phyloP scores from a whole-genome alignment of 2,888 invertebrate genomes.

The Drepana falcataria region DNA sequence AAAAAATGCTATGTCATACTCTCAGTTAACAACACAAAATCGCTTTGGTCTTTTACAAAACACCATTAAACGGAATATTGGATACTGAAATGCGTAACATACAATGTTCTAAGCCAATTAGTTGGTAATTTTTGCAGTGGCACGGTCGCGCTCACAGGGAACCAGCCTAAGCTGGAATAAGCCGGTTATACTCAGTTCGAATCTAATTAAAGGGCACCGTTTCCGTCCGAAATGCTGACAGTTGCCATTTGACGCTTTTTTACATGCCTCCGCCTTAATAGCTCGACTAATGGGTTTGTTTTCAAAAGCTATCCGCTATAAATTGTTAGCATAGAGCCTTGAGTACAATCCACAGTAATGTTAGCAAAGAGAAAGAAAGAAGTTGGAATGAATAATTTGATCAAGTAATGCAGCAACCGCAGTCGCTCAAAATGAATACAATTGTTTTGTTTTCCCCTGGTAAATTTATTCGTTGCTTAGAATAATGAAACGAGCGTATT shows the following conservation, averaged over 20 bases:
- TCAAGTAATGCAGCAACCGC: slow-evolving; percentile 69
- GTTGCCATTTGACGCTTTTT: slow-evolving; percentile 63
- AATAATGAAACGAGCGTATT: slow-evolving; percentile 73
- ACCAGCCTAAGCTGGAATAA: slow-evolving; percentile 70
- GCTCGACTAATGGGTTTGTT: slow-evolving; percentile 60
- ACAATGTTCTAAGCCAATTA: slow-evolving; percentile 75
- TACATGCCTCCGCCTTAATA: slow-evolving; percentile 50
- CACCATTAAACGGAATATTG: slow-evolving; percentile 62
- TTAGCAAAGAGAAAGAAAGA: slow-evolving; percentile 35
- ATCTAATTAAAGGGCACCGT: slow-evolving; percentile 75
- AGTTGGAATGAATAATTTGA: slow-evolving; percentile 62
- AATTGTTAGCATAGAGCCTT: slow-evolving; percentile 13
- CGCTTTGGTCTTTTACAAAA: slow-evolving; percentile 43
- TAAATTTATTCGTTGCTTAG: slow-evolving; percentile 75
- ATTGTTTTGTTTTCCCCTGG: slow-evolving; percentile 73
- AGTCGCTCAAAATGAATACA: slow-evolving; percentile 70
- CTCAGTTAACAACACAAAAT: slow-evolving; percentile 15
- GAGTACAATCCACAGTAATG: slow-evolving; percentile 18
- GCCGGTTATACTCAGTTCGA: slow-evolving; percentile 72
- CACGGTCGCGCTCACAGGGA: slow-evolving; percentile 55
- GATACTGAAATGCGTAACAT: slow-evolving; percentile 67
- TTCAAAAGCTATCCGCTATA: slow-evolving; percentile 30
- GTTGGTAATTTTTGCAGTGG: slow-evolving; percentile 73
- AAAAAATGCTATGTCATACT: slow-evolving; percentile 7
- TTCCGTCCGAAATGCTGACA: slow-evolving; percentile 70